Conservation (phyloP, 92 coral and sea anemone species). For the Heliopora coerulea region DNA sequence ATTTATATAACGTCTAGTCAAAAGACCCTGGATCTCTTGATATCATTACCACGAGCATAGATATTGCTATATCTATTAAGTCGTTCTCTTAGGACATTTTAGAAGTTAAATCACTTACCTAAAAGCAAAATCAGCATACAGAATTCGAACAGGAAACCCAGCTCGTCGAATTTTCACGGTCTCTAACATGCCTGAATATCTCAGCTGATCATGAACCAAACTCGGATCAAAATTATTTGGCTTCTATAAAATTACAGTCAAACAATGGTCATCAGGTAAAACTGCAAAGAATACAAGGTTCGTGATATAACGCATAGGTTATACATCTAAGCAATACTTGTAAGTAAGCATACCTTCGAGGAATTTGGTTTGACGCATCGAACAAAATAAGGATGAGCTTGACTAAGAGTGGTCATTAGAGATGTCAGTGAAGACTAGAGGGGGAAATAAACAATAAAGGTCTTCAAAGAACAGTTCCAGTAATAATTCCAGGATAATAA, state of each 20-base stretch:
- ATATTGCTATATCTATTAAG: too few relatives aligned
- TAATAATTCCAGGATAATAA: not conserved
- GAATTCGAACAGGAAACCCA: constrained; percentile 83
- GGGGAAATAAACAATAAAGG: constrained; percentile 12
- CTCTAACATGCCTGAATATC: constrained; percentile 98
- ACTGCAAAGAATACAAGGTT: too few relatives aligned
- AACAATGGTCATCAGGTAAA: not conserved
- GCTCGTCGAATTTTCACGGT: constrained; percentile 95
- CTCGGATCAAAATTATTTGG: constrained; percentile 82
- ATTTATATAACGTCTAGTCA: too few relatives aligned
- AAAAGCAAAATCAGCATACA: constrained; percentile 84
- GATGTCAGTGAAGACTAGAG: constrained; percentile 77
- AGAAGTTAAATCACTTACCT: constrained; percentile 51
- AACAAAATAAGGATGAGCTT: constrained; percentile 90
- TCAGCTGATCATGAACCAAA: constrained; percentile 80
- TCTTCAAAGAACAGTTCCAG: not conserved
- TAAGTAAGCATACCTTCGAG: constrained; percentile 67
- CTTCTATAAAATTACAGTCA: constrained; percentile 44
- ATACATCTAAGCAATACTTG: too few relatives aligned
- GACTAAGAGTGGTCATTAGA: constrained; percentile 84
- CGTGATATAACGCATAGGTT: too few relatives aligned
- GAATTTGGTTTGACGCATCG: constrained; percentile 93
- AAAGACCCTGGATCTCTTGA: too few relatives aligned
- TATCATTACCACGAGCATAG: too few relatives aligned
- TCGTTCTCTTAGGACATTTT: too few relatives aligned